Conservation (phyloP, 1,140 invertebrate species). For the Cardiocondyla obscurior region DNA sequence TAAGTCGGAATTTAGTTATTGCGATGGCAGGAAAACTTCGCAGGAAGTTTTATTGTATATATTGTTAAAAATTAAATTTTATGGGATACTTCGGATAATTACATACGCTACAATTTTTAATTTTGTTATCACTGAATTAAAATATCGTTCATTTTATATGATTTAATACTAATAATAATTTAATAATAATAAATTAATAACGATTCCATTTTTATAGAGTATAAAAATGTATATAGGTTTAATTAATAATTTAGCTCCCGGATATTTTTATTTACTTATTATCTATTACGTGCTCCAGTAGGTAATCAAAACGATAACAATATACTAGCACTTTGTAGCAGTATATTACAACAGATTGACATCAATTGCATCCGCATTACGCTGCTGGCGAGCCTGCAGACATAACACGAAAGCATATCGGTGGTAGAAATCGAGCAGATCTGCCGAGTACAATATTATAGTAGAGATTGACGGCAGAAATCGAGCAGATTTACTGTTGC, state of each 20-base stretch:
- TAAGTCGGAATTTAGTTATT: not conserved
- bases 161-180: too few species aligned
- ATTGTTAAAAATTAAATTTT: not conserved
- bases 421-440: not conserved
- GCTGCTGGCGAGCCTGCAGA: constrained; percentile 5
- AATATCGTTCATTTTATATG: not conserved
- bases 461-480: not conserved
- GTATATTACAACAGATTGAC: constrained; percentile 9
- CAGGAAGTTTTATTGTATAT: not conserved
- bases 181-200: not conserved
- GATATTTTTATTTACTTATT: not conserved
- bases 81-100: too few species aligned
- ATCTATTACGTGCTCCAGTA: not conserved
- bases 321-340: not conserved
- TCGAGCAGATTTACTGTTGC: not conserved
- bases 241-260: not conserved
- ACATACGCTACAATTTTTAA: not conserved
- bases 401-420: constrained; percentile 10
- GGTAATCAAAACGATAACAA: not conserved
- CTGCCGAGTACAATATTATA: not conserved
- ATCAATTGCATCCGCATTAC: not conserved
- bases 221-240: not conserved
- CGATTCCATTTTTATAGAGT: not conserved
- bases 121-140: not conserved
- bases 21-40: not conserved